Conservation (phyloP, 92 coral and sea anemone genomes). For the Umimayanthus kanabou region DNA sequence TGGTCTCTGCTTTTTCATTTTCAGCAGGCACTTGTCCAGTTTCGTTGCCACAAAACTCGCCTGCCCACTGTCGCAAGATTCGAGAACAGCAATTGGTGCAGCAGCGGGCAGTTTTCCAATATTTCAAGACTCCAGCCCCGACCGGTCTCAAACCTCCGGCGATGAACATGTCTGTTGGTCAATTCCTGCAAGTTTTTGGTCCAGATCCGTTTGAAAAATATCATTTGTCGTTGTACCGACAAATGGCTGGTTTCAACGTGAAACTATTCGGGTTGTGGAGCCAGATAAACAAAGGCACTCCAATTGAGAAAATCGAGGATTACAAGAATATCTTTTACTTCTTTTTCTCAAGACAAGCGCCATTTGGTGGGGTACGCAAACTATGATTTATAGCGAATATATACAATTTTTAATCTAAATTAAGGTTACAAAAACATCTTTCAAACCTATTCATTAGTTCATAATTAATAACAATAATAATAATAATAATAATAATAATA, state of each 20-base stretch:
- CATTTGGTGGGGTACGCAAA: slow-evolving; percentile 14
- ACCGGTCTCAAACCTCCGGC: neutral
- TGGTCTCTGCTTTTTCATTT: neutral
- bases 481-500: no score
- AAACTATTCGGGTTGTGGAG: neutral
- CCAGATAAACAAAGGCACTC: neutral
- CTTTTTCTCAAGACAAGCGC: neutral
- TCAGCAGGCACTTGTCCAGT: slow-evolving; percentile 7
- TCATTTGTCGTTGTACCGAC: neutral
- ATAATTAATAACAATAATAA: no score
- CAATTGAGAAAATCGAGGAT: neutral
- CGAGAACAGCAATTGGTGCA: neutral
- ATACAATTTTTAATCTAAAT: no score
- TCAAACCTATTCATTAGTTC: no score
- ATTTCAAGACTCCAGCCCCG: neutral
- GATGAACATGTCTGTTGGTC: neutral
- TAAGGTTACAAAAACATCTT: no score
- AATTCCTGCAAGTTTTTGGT: neutral
- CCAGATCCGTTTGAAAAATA: neutral
- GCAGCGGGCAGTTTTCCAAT: neutral
- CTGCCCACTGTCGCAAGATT: neutral
- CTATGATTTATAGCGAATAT: neutral
- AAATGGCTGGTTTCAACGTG: neutral
- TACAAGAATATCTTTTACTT: neutral
- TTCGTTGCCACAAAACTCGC: slow-evolving; percentile 1